phyloP scores from a whole-genome alignment of 30 jellyfish, hydroid and myxozoan genomes.

The Clytia hemisphaerica region DNA sequence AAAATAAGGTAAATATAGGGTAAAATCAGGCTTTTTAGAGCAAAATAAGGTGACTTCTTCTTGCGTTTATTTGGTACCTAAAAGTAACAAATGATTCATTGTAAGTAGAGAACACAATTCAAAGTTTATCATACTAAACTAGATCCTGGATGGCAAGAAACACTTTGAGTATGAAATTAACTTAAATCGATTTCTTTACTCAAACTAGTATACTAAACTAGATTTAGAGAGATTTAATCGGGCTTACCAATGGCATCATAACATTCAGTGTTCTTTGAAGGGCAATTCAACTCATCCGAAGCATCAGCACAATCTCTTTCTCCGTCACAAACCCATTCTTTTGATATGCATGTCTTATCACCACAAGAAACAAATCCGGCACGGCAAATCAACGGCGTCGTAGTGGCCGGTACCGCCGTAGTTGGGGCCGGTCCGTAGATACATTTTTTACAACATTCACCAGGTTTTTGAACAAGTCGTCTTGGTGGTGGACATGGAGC shows the following conservation, averaged over 20 bases:
- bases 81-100: too few species aligned
- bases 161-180: too few species aligned
- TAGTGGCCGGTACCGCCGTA: constrained; percentile 12
- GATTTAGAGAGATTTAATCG: too few species aligned
- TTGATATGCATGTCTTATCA: constrained; percentile 48
- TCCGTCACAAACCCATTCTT: constrained; percentile 60
- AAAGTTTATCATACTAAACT: too few species aligned
- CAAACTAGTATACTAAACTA: too few species aligned
- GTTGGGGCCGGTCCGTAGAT: constrained; percentile 22
- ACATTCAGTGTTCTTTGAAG: constrained; percentile 26
- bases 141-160: too few species aligned
- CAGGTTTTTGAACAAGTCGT: background rate
- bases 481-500: constrained; percentile 48
- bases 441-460: constrained; percentile 72
- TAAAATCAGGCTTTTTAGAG: too few species aligned
- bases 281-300: constrained; percentile 54
- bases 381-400: constrained; percentile 26
- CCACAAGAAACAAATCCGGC: constrained; percentile 41
- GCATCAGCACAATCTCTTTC: constrained; percentile 73
- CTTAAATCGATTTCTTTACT: too few species aligned
- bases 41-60: too few species aligned
- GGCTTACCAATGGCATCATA: constrained; percentile 36
- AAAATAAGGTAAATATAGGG: too few species aligned
- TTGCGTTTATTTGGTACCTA: too few species aligned
- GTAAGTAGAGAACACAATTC: too few species aligned